Percentiles rank a stretch among this genome's conserved stretches.
These are phyloP conservation scores for Onchidella celtica DNA, from an alignment of 2,888 invertebrate species.

Conservation along the genomic window DNA sequence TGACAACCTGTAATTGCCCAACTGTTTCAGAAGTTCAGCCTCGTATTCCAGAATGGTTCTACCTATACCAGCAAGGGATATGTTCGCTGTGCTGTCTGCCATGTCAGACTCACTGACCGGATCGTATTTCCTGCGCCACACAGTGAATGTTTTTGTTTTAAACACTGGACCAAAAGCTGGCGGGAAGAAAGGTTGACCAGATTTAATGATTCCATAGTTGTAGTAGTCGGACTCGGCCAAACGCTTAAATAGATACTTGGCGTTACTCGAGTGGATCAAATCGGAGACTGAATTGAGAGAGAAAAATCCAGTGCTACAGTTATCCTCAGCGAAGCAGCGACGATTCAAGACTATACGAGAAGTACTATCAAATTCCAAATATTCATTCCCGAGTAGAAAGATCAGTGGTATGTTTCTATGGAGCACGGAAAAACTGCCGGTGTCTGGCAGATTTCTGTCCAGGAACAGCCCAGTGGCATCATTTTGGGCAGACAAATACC, in stretches of 20 bases:
- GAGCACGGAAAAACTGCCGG: constrained; percentile 65
- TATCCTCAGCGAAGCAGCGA: neutral
- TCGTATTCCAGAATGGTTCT: constrained; percentile 68
- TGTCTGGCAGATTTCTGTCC: constrained; percentile 61
- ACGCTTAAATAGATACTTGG: constrained; percentile 60
- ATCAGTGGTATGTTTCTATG: constrained; percentile 65
- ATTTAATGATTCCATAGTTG: constrained; percentile 66
- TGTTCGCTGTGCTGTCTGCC: constrained; percentile 40
- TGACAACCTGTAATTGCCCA: constrained; percentile 15
- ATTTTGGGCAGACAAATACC: constrained; percentile 60
- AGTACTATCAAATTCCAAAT: neutral
- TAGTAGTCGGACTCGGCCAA: constrained; percentile 60
- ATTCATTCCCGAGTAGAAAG: constrained; percentile 60
- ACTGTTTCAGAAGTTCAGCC: constrained; percentile 60
- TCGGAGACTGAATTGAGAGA: constrained; percentile 53
- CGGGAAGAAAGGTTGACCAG: constrained; percentile 56
- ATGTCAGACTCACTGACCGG: constrained; percentile 49
- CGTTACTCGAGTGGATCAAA: constrained; percentile 65
- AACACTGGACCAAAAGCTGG: constrained; percentile 64
- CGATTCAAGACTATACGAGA: neutral
- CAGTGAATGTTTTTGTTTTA: constrained; percentile 58
- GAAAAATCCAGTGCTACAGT: neutral
- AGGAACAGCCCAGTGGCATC: constrained; percentile 71
- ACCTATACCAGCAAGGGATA: constrained; percentile 60
- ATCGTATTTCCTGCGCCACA: constrained; percentile 57